phyloP scores from a whole-genome alignment of 2,888 invertebrate species.

The Epinotia demarniana region DNA sequence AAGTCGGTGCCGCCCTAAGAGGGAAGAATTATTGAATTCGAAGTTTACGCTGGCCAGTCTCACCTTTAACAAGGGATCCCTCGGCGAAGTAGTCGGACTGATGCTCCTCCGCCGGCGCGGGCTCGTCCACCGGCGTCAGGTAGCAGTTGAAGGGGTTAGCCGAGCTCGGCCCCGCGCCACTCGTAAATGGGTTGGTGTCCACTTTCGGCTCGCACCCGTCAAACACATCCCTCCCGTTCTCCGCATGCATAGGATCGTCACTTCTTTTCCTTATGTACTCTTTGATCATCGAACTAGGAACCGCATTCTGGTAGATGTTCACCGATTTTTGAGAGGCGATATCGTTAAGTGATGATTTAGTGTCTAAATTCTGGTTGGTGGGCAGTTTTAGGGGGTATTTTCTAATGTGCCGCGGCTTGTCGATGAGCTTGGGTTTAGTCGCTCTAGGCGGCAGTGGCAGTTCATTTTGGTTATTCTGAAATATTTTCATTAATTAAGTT shows the following conservation, averaged over 20 bases:
- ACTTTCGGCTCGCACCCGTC: constrained; percentile 57
- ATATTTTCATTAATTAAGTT: background rate
- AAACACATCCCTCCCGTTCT: constrained; percentile 57
- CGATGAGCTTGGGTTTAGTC: constrained; percentile 68
- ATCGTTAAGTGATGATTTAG: constrained; percentile 34
- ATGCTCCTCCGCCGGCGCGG: constrained; percentile 37
- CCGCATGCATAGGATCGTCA: constrained; percentile 31
- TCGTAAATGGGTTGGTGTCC: constrained; percentile 67
- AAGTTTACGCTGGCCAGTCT: background rate
- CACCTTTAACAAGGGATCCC: constrained; percentile 67
- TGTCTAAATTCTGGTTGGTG: constrained; percentile 21
- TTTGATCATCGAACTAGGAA: constrained; percentile 48
- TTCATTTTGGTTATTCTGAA: constrained; percentile 59
- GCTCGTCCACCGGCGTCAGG: constrained; percentile 47
- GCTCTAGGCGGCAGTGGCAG: constrained; percentile 72
- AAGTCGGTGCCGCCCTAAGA: too few relatives aligned
- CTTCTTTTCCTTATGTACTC: constrained; percentile 32
- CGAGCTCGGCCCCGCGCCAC: constrained; percentile 50
- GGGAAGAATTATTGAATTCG: too few relatives aligned
- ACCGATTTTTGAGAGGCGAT: constrained; percentile 34
- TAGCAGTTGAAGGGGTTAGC: constrained; percentile 62
- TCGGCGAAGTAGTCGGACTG: constrained; percentile 58
- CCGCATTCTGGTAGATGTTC: constrained; percentile 72
- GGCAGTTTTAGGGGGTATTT: constrained; percentile 69
- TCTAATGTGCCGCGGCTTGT: constrained; percentile 73